Evolutionary conservation across 2,888 invertebrate genomes (phyloP), one percentile per base, ranked within the genome.

Genomic region (Venusia cambrica): DNA sequence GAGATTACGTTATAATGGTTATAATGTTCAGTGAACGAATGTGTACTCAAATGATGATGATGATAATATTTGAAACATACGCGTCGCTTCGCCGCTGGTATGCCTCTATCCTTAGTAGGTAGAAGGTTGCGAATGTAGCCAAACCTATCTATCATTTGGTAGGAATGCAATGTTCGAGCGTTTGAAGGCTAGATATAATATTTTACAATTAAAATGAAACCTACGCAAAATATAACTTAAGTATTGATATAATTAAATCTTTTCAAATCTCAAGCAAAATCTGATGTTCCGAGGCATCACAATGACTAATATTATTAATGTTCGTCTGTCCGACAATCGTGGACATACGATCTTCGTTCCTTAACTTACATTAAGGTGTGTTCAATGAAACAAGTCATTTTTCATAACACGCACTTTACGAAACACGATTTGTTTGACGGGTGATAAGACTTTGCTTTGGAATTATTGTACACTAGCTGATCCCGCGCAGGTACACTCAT

Each of bases 281-380:
- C 74, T 65, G 38, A 39, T 38, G 22, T 12, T 33, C 21, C 10
- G 15, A 21, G 70, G 59, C 60, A 57, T 68, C 72, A 76, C 76
- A 77, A 73, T 78, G 48, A 51, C 33, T 51, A 75, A 80, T 76
- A 80, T 79, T 83, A 85, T 85, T 84, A 87, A 87, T 87, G 84
- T 77, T 54, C 51, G 35, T 44, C 70, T 70, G 85, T 83, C 84
- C 64, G 46, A 63, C 56, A 71, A 64, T 69, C 63, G 71, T 70
- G 71, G 69, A 64, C 63, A 53, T 58, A 55, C 66, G 48, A 48
- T 44, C 29, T n/a, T n/a, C n/a, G n/a, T n/a, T n/a, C n/a, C n/a
- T 38, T 75, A 75, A 69, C 67, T 62, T 67, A 71, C 77, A 79
- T 78, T 79, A 78, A 79, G 81, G 81, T 75, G 76, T 69, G 78